Percentiles rank a stretch among this genome's conserved stretches.
These are phyloP conservation scores for Aurelia coerulea DNA, from an alignment of 30 jellyfish, hydroid and myxozoan species.

Conservation along the genomic window DNA sequence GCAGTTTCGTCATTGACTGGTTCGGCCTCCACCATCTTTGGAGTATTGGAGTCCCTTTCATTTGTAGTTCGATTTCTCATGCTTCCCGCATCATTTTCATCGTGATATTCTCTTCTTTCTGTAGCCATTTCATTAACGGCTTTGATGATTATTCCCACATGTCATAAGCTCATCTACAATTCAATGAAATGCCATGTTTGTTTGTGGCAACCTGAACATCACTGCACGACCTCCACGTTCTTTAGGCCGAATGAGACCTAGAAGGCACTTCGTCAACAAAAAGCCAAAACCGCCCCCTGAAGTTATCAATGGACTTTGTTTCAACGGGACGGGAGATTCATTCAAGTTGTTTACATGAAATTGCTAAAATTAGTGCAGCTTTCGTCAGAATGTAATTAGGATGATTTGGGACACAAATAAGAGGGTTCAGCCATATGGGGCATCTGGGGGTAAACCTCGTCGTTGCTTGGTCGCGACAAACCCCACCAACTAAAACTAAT, in stretches of 20 bases:
- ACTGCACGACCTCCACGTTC: neutral
- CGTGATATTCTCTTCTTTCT: neutral
- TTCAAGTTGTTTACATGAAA: too few species aligned
- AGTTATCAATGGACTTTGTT: too few species aligned
- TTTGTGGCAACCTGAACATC: too few species aligned
- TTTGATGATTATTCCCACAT: neutral
- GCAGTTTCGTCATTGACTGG: conserved; percentile 2
- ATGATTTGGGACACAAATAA: too few species aligned
- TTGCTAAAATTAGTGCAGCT: too few species aligned
- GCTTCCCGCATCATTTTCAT: neutral
- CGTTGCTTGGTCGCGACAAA: too few species aligned
- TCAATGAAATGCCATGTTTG: neutral
- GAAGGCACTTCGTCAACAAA: neutral
- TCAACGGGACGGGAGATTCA: too few species aligned
- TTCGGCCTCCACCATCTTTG: neutral
- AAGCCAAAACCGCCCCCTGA: too few species aligned
- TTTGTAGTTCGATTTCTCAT: neutral
- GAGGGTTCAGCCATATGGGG: too few species aligned
- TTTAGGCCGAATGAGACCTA: neutral
- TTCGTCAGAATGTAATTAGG: too few species aligned
- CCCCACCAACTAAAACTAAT: too few species aligned
- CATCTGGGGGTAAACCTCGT: too few species aligned
- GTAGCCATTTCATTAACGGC: conserved; percentile 32
- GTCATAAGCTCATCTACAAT: conserved; percentile 1
- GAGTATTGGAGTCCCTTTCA: neutral